Base-by-base conservation (phyloP, 1,140 invertebrate species). In the Drosophila pectinifera region DNA sequence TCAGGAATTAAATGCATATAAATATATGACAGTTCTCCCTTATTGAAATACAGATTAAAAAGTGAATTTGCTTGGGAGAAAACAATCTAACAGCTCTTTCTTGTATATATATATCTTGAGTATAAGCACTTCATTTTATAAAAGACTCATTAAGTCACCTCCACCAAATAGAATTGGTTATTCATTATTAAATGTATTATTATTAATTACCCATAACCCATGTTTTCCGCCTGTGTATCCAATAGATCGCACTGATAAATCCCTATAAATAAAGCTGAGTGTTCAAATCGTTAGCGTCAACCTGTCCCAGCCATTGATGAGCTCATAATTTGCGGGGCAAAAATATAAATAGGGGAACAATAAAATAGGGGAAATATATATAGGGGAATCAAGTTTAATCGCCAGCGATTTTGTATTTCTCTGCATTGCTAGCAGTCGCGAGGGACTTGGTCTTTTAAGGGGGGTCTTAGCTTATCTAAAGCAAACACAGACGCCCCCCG, bases 311-410 rank as follows among this genome's bases (percentile, higher is more conserved):
- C 43, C 57, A 62, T 58, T 53, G 72, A 73, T 79, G 63, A 83
- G 69, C 69, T 82, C 69, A 83, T 74, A 62, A 51, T 42, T 80
- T 72, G 49, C 11, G 14, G 13, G 20, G 22, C 28, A 3, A 59
- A 68, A 42, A 81, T 78, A 73, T 73, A 65, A 46, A 78, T 62
- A 54, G n/a, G n/a, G n/a, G n/a, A n/a, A n/a, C n/a, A n/a, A n/a
- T n/a, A n/a, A n/a, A n/a, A n/a, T n/a, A n/a, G n/a, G n/a, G n/a
- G n/a, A n/a, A n/a, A n/a, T n/a, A n/a, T n/a, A n/a, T n/a, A n/a
- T 68, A 38, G 46, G 53, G 42, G 43, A 43, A 56, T 8, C 39
- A 20, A 51, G 54, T 56, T 51, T 55, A 28, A 31, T 59, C 45
- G 31, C 39, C 46, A 39, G 16, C 42, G 31, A 69, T 43, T n/a